phyloP scores from a whole-genome alignment of 2,797 vertebrate genomes.

The Lepus oiostolus region DNA sequence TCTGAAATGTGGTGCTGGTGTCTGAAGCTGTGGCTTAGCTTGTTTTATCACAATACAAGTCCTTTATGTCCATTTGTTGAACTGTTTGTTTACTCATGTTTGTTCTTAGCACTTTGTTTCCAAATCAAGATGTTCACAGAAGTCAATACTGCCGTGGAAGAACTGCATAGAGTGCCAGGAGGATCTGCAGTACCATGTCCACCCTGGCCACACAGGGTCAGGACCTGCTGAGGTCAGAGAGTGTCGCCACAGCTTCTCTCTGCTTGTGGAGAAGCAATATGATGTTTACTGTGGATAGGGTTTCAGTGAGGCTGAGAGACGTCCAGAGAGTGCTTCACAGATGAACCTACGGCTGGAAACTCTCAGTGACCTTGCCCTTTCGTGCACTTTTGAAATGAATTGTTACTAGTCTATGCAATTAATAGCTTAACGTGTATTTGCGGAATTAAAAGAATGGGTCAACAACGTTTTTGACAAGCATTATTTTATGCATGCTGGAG shows the following conservation, averaged over 20 bases:
- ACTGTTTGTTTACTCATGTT: background rate
- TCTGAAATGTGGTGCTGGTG: too few relatives aligned
- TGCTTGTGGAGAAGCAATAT: background rate
- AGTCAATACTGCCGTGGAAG: background rate
- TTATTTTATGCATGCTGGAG: slow-evolving; percentile 6
- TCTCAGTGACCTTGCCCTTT: slow-evolving; percentile 16
- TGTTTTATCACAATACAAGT: too few relatives aligned
- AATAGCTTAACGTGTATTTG: background rate
- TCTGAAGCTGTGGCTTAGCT: too few relatives aligned
- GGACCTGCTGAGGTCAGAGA: background rate
- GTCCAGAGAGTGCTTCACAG: background rate
- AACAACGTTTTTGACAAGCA: background rate
- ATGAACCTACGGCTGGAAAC: background rate
- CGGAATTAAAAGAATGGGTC: background rate
- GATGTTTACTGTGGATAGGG: background rate
- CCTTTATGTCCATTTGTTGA: background rate
- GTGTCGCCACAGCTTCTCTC: background rate
- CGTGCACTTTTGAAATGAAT: background rate
- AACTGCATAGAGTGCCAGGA: background rate
- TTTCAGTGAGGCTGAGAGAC: background rate
- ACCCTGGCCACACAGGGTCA: background rate
- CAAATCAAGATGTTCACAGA: background rate
- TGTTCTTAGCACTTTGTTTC: background rate
- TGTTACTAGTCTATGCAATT: background rate
- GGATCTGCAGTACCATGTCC: background rate